Evolutionary conservation across 2,888 invertebrate species (phyloP), one percentile per base, ranked within the genome.

Genomic region (Apantesis nais): DNA sequence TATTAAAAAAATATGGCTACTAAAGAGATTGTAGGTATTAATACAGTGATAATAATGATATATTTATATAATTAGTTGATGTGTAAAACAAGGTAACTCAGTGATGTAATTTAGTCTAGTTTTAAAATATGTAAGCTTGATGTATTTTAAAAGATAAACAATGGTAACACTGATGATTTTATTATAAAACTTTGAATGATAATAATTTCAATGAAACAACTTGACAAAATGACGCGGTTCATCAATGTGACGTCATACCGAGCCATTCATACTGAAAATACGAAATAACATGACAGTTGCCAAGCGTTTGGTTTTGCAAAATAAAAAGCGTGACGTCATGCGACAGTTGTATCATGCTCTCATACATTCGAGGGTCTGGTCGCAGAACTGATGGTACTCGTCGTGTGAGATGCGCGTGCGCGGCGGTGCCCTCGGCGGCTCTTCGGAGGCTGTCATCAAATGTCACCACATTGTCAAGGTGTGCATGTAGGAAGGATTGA

Each of bases 341-440:
- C 90, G 81, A 71, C 75, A 75, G 64, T 73, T 76, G 78, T 75
- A 79, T 79, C 88, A 89, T 89, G 89, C 89, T 83, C 83, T 86
- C 95, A 90, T 97, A 97, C 97, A 97, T 96, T 98, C 98, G 83
- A 97, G 96, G 88, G 97, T 97, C 88, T 96, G 96, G 94, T 97
- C 97, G 95, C 97, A 97, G 94, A 97, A 97, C 92, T 97, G 97
- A 90, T 97, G 97, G 92, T 97, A 97, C 92, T 97, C 97, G 93
- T 97, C 97, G 91, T 97, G 96, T 70, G 97, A 96, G 88, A 96
- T 96, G 86, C 91, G 92, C 64, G 95, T 90, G 84, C 95, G 93
- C 63, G 95, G 95, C 79, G 95, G 95, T 73, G 95, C 95, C 31
- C 95, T 90, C 37, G 93, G 93, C 72, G 94, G 92, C 70, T 88